Conservation (phyloP, 2,797 vertebrate genomes). For the Psittacula derbiana region DNA sequence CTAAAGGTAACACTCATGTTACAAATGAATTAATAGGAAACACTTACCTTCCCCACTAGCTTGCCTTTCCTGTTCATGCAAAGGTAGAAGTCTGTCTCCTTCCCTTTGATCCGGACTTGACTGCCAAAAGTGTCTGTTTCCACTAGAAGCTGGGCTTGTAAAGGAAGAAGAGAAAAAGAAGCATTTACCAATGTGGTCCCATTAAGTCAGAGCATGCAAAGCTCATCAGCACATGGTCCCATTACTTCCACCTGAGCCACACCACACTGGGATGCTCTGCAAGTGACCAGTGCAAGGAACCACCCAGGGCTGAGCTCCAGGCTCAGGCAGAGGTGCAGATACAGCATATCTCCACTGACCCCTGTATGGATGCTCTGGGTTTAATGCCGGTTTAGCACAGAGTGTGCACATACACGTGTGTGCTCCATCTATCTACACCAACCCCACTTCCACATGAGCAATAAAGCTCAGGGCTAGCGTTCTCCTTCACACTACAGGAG, state of each 20-base stretch:
- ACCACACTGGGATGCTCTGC: accelerated
- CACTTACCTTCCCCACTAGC: conserved; percentile 87
- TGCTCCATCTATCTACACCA: not conserved
- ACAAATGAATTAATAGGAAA: conserved; percentile 29
- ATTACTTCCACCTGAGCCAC: not conserved
- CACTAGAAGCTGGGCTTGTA: conserved; percentile 91
- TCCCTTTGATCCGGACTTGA: conserved; percentile 90
- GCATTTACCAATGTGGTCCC: conserved; percentile 42
- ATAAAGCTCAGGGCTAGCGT: accelerated
- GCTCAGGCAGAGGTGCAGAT: not conserved
- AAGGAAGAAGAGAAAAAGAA: conserved; percentile 71
- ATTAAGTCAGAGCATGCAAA: not conserved
- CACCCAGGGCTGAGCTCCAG: not conserved
- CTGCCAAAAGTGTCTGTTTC: conserved; percentile 90
- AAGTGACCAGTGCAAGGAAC: not conserved
- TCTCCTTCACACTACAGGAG: not conserved
- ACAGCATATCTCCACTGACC: not conserved
- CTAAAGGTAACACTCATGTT: conserved; percentile 31
- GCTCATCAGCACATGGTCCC: not conserved
- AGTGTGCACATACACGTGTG: accelerated
- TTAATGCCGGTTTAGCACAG: not conserved
- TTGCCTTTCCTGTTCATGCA: conserved; percentile 90
- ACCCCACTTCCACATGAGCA: not conserved
- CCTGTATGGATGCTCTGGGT: accelerated
- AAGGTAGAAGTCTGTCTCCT: conserved; percentile 88